Percentiles rank a stretch among this genome's conserved stretches.
Evolutionary conservation across 1,140 invertebrate genomes (phyloP).

Genomic region (Zaprionus africanus): DNA sequence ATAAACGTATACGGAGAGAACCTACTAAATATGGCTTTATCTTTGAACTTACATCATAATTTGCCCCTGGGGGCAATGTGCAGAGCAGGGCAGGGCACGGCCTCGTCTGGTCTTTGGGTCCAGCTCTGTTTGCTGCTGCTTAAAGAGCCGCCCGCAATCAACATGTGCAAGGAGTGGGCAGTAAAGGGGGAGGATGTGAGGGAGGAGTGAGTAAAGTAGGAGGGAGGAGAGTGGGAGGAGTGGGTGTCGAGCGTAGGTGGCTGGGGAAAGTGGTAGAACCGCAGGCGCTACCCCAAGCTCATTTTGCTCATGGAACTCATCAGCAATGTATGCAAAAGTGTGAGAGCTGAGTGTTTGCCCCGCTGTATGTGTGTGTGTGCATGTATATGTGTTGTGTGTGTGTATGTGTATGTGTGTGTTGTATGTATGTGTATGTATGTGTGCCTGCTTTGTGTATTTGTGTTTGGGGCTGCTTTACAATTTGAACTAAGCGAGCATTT

Average conservation of each 20-base stretch:
- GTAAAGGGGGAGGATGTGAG: not conserved
- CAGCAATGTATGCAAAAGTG: slow-evolving; percentile 43
- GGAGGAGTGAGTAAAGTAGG: not conserved
- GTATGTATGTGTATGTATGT: slow-evolving; percentile 18
- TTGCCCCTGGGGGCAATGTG: not conserved
- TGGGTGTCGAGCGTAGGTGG: not conserved
- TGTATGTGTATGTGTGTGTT: too few species aligned
- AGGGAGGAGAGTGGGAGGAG: not conserved
- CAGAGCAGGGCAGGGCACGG: not conserved
- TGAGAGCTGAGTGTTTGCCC: slow-evolving; percentile 9
- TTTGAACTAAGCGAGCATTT: slow-evolving; percentile 60
- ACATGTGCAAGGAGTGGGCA: not conserved
- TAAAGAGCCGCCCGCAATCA: not conserved
- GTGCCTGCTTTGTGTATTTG: slow-evolving; percentile 5
- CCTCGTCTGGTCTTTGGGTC: not conserved
- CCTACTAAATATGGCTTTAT: slow-evolving; percentile 8
- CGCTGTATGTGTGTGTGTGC: slow-evolving; percentile 21
- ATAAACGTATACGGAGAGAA: not conserved
- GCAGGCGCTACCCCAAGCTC: slow-evolving; percentile 9
- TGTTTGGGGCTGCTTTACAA: slow-evolving; percentile 45
- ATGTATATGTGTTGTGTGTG: not conserved
- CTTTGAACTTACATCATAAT: slow-evolving; percentile 12
- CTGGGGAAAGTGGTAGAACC: not conserved
- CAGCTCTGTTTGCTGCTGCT: not conserved
- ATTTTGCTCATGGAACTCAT: slow-evolving; percentile 15